Evolutionary conservation across 2,888 invertebrate genomes (phyloP).

Genomic region (Mycalesis mineus): DNA sequence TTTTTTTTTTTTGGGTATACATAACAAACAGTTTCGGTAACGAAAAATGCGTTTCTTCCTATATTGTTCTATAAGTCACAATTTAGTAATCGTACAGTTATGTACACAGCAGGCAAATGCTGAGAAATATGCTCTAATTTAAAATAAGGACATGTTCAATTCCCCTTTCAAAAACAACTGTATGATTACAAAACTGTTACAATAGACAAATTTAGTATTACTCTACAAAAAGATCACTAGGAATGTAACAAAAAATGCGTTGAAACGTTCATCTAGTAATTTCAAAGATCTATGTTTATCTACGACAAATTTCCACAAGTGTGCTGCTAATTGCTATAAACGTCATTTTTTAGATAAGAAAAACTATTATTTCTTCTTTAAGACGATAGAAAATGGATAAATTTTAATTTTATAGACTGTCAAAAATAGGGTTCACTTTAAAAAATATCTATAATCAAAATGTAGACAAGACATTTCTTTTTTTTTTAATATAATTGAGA

Average conservation of each 20-base stretch:
- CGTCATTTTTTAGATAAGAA: no score
- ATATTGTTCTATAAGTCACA: not conserved
- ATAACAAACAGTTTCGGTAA: not conserved
- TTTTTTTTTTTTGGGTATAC: no score
- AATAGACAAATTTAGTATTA: not conserved
- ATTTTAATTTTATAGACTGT: not conserved
- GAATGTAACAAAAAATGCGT: constrained; percentile 9
- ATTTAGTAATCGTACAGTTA: not conserved
- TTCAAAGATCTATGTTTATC: no score
- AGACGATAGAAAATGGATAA: not conserved
- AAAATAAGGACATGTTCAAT: no score
- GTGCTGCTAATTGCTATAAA: no score
- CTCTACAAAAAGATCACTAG: not conserved
- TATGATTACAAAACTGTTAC: not conserved
- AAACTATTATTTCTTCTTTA: not conserved
- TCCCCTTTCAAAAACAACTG: no score
- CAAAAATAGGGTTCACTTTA: not conserved
- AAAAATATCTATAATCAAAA: not conserved
- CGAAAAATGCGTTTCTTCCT: not conserved
- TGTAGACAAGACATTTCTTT: not conserved
- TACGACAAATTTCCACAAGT: no score
- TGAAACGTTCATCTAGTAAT: not conserved
- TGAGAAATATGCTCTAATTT: no score
- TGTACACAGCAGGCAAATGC: not conserved
- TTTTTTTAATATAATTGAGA: not conserved